Conservation (phyloP, 2,888 invertebrate genomes). For the Nephrotoma appendiculata region DNA sequence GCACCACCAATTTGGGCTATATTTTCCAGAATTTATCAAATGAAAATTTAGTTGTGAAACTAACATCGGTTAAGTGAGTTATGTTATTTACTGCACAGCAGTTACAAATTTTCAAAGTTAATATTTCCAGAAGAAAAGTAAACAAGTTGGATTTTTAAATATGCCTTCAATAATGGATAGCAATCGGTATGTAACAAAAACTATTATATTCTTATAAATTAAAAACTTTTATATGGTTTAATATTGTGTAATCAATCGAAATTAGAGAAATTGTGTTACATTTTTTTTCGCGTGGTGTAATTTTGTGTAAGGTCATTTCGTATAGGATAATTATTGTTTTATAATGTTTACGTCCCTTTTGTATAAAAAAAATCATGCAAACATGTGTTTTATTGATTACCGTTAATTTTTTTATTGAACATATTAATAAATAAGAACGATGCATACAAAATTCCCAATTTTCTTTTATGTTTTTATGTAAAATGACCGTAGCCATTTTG, state of each 20-base stretch:
- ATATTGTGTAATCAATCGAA: background rate
- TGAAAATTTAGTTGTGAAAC: background rate
- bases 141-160: slow-evolving; percentile 1
- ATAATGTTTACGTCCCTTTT: background rate
- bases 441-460: background rate
- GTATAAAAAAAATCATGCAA: background rate
- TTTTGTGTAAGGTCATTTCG: background rate
- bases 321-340: background rate
- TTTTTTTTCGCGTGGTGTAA: background rate
- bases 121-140: slow-evolving; percentile 1
- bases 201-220: background rate
- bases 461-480: background rate
- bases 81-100: slow-evolving; percentile 3
- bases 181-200: slow-evolving; percentile 1
- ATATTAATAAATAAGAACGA: background rate
- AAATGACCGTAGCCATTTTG: background rate
- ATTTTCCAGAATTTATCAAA: background rate
- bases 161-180: slow-evolving; percentile 7
- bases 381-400: background rate
- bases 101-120: slow-evolving; percentile 2
- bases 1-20: background rate
- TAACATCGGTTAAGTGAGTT: background rate
- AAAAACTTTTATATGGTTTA: background rate
- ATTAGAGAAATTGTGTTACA: background rate
- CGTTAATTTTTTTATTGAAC: background rate